Evolutionary conservation across 2,113 vertebrate species (phyloP).

Genomic region (Numenius arquata): DNA sequence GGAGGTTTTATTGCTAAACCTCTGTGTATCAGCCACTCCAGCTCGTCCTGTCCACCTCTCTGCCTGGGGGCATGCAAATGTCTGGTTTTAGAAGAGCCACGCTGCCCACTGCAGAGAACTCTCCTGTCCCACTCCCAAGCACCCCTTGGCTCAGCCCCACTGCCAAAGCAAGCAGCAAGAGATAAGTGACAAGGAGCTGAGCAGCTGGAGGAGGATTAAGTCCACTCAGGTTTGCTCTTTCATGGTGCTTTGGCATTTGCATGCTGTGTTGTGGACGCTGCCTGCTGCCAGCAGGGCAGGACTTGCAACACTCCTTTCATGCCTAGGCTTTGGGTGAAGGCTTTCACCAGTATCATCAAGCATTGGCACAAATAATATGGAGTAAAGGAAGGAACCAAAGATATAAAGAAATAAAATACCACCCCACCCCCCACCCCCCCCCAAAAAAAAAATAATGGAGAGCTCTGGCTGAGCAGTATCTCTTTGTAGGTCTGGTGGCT

Average conservation of each 20-base stretch:
- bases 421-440: no score
- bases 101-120: neutral
- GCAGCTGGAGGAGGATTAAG: constrained; percentile 4
- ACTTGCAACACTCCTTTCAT: neutral
- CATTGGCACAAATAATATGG: neutral
- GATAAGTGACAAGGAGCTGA: neutral
- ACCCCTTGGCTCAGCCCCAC: neutral
- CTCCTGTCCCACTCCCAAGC: neutral
- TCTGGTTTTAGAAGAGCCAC: rapidly evolving
- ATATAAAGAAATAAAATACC: neutral
- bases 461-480: neutral
- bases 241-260: neutral
- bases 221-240: neutral
- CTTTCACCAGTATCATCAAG: neutral
- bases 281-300: neutral
- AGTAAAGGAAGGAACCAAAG: neutral
- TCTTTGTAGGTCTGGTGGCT: neutral
- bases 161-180: neutral
- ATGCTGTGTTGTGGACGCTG: neutral
- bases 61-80: neutral
- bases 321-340: neutral
- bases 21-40: neutral
- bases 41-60: neutral
- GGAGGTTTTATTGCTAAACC: neutral
- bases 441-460: no score